Evolutionary conservation across 2,888 invertebrate genomes (phyloP), one percentile per base, ranked within the genome.

Genomic region (Anagyrus pseudococci): DNA sequence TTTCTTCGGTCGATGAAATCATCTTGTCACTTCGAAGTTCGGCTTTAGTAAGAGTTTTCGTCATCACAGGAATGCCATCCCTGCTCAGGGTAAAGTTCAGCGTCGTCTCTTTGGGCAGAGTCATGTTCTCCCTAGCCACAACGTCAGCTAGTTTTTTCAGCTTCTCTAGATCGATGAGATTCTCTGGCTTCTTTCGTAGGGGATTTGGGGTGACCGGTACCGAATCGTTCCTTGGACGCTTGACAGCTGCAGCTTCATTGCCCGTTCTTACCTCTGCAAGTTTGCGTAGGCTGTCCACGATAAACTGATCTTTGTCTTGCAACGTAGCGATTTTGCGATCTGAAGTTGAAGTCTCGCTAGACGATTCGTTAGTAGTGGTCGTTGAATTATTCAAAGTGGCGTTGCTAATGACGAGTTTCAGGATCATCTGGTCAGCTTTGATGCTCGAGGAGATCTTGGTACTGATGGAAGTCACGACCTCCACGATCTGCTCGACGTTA

Each of bases 61-160:
- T 89, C 58, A 88, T 76, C 67, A 89, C 85, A 74, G 87, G 85
- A 62, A 89, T 84, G 1, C 89, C 89, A 46, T 88, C 87, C 62
- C 87, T 85, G 75, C 88, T 88, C 20, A 87, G 75, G 0, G 85
- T 84, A 69, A 86, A 87, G 71, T 84, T 86, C 0, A 70, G 44
- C 2, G 72, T 72, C 0, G 64, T 56, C 40, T 76, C 76, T 57
- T 69, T 73, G 0, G 17, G 15, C 15, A 64, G 10, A 8, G 47
- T 44, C 0, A 72, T 69, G 25, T 71, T 75, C 13, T 73, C 77
- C 1, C 72, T 73, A 0, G 73, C 72, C 4, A 58, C 26, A 6
- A 77, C 69, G 15, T 75, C 74, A 0, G 78, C 79, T 41, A 79
- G 72, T 56, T 78, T 77, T 37, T 75, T 76, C 13, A 80, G 58